Conservation (phyloP, 2,113 vertebrate species). For the Pandion haliaetus region DNA sequence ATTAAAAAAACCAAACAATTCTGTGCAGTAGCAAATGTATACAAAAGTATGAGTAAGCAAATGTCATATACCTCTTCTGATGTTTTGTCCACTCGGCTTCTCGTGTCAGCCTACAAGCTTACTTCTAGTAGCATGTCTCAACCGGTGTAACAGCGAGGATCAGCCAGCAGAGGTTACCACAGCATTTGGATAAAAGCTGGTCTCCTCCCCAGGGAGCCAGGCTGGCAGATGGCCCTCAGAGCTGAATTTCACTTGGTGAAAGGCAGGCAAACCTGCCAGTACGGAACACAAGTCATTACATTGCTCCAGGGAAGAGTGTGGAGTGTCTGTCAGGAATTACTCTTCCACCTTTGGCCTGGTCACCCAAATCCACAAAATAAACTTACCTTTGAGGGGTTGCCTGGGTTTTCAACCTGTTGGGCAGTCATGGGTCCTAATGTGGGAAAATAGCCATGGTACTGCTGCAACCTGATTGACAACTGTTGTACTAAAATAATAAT, state of each 20-base stretch:
- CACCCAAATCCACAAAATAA: neutral
- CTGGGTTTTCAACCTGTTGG: neutral
- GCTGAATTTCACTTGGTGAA: accelerated
- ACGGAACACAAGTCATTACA: neutral
- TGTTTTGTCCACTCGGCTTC: neutral
- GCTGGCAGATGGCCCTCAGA: neutral
- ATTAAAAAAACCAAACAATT: neutral
- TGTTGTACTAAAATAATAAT: neutral
- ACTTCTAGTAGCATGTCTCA: accelerated
- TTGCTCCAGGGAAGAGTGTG: neutral
- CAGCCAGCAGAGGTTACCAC: conserved; percentile 40
- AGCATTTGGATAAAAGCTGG: neutral
- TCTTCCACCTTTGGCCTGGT: neutral
- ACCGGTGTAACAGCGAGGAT: neutral
- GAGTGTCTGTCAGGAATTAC: neutral
- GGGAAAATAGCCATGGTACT: neutral
- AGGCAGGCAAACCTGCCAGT: neutral
- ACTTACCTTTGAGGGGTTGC: neutral
- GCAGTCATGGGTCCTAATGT: neutral
- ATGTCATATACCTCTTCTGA: neutral
- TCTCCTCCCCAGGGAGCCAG: neutral
- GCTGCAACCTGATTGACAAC: neutral
- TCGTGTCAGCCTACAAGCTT: neutral
- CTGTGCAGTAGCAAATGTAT: neutral
- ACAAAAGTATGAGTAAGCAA: neutral